These are phyloP conservation scores for Andricus grossulariae DNA, from an alignment of 1,140 invertebrate species.

Conservation along the genomic window DNA sequence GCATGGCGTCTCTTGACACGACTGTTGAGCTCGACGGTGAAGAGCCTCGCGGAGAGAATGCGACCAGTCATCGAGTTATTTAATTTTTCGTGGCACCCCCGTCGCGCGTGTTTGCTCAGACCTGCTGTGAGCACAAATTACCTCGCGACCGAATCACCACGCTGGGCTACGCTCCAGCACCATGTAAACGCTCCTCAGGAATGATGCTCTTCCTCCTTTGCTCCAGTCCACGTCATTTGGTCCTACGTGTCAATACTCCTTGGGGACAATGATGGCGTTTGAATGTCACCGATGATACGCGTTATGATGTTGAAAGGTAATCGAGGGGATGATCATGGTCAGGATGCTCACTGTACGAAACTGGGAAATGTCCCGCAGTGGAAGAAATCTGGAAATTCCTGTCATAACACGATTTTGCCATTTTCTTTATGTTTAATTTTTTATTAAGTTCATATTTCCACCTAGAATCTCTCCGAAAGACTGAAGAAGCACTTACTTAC, in stretches of 20 bases:
- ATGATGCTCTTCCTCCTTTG: conserved; percentile 56
- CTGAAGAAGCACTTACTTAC: no score
- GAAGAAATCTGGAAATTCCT: no score
- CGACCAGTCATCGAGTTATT: conserved; percentile 80
- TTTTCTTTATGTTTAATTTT: no score
- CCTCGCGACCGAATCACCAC: conserved; percentile 75
- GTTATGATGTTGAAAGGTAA: no score
- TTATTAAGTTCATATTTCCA: no score
- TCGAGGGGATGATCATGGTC: no score
- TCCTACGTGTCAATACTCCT: conserved; percentile 56
- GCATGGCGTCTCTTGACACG: conserved; percentile 32
- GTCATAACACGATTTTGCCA: no score
- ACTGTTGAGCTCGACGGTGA: conserved; percentile 37
- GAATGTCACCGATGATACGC: conserved; percentile 40
- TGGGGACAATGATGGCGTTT: not conserved
- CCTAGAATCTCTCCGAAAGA: no score
- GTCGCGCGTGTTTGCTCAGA: conserved; percentile 78
- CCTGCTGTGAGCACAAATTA: conserved; percentile 82
- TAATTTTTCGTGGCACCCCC: conserved; percentile 77
- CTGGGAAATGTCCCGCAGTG: no score
- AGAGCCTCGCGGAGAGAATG: conserved; percentile 72
- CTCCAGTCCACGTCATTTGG: conserved; percentile 49
- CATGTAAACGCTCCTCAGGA: conserved; percentile 53
- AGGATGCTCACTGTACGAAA: no score
- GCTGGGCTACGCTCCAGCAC: conserved; percentile 39